Conservation (phyloP, 2,113 vertebrate species). For the Rhinolophus ferrumequinum region DNA sequence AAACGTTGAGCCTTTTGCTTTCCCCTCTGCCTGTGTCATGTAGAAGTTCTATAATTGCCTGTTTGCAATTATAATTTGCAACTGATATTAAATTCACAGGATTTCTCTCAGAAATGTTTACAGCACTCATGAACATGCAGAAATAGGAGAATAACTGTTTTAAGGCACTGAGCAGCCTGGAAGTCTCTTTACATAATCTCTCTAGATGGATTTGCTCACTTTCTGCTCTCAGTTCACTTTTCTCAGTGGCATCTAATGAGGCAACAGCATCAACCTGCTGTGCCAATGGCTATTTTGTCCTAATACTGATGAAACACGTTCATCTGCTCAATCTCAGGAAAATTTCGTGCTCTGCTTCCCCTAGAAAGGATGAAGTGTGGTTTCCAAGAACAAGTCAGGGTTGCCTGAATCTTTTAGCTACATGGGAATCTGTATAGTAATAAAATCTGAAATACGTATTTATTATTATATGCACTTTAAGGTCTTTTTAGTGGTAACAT, state of each 20-base stretch:
- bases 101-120: neutral
- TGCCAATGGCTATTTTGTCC: constrained; percentile 42
- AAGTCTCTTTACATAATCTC: constrained; percentile 9
- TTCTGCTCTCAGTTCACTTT: constrained; percentile 53
- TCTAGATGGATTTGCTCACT: neutral
- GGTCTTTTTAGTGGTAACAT: neutral
- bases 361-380: neutral
- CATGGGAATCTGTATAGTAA: neutral
- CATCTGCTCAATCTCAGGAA: constrained; percentile 34
- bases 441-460: neutral
- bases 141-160: neutral
- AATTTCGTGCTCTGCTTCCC: constrained; percentile 7
- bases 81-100: neutral
- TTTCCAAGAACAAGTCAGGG: constrained; percentile 51
- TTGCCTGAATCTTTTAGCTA: constrained; percentile 1
- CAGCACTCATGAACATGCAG: neutral
- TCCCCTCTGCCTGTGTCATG: neutral
- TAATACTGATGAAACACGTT: constrained; percentile 48
- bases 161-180: neutral
- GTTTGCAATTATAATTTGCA: neutral
- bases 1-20: neutral
- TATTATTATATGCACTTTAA: neutral
- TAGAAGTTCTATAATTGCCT: neutral
- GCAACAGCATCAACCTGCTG: constrained; percentile 1
- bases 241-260: constrained; percentile 48